Evolutionary conservation across 2,888 invertebrate genomes (phyloP).

Genomic region (Parasteatoda lunata): DNA sequence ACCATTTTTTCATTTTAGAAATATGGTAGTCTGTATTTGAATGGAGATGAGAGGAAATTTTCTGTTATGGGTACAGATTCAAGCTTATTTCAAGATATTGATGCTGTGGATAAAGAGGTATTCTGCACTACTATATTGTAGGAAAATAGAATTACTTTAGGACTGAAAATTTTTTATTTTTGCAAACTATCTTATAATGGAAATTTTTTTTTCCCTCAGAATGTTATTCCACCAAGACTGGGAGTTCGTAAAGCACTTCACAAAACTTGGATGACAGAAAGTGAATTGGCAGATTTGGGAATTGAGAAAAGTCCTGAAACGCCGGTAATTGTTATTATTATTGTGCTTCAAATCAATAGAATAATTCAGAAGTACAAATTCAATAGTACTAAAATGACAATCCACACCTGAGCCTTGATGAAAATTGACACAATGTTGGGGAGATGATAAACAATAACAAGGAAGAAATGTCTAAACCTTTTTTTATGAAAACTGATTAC

Average conservation of each 20-base stretch:
- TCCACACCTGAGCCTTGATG: no score
- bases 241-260: constrained; percentile 65
- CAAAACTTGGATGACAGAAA: constrained; percentile 63
- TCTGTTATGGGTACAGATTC: not conserved
- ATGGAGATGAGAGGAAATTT: not conserved
- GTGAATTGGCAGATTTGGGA: not conserved
- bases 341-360: not conserved
- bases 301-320: constrained; percentile 52
- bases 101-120: not conserved
- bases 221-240: constrained; percentile 51
- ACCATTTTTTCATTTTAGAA: not conserved
- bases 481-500: no score
- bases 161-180: not conserved
- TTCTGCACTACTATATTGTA: not conserved
- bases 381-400: no score
- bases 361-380: no score
- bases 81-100: not conserved
- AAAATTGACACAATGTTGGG: no score
- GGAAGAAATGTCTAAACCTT: no score
- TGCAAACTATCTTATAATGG: not conserved
- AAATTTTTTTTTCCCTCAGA: constrained; percentile 31
- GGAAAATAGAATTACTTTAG: not conserved
- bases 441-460: no score
- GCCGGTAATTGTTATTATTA: constrained; percentile 51
- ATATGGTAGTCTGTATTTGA: not conserved